Conservation (phyloP, 2,113 vertebrate genomes). For the Syrrhaptes paradoxus region DNA sequence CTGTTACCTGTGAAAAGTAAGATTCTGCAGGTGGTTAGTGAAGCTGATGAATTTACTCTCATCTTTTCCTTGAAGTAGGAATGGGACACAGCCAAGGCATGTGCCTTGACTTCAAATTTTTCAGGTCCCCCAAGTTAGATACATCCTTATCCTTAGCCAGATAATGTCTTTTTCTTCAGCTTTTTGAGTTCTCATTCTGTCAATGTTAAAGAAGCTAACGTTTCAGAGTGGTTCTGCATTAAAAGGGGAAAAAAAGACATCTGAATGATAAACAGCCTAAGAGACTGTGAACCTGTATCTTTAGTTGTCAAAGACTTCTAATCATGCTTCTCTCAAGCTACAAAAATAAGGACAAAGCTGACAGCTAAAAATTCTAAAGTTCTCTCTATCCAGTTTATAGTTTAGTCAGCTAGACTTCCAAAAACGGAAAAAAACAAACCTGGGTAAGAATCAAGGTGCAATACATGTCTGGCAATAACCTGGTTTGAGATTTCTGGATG, state of each 20-base stretch:
- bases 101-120: background rate
- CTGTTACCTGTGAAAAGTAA: background rate
- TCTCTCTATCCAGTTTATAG: background rate
- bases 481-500: background rate
- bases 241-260: background rate
- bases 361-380: background rate
- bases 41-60: background rate
- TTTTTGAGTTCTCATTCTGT: background rate
- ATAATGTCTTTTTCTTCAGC: background rate
- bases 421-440: background rate
- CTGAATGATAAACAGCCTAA: background rate
- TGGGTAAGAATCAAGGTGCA: fast-evolving
- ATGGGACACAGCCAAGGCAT: background rate
- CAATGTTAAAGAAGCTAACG: background rate
- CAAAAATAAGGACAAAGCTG: background rate
- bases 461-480: background rate
- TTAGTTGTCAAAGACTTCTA: background rate
- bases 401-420: background rate
- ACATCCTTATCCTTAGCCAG: background rate
- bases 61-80: background rate
- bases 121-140: background rate
- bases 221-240: background rate
- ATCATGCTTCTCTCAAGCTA: background rate
- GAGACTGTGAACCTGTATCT: background rate
- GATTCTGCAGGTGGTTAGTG: background rate